Conservation (phyloP, 2,113 vertebrate genomes). For the Sceloporus tristichus region DNA sequence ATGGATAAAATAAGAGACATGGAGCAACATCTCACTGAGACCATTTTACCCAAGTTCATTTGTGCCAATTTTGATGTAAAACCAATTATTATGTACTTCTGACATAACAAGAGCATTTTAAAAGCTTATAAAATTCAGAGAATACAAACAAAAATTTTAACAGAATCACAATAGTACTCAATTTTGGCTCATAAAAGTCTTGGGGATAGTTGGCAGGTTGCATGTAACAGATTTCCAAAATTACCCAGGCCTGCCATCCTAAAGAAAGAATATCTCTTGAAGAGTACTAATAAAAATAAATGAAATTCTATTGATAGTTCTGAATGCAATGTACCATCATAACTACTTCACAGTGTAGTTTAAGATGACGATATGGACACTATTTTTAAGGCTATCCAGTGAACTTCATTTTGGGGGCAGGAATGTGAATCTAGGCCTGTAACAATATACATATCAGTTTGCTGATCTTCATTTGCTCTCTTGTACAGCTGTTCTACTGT, state of each 20-base stretch:
- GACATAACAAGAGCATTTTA: neutral
- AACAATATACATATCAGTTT: neutral
- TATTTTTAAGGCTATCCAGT: neutral
- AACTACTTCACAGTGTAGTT: neutral
- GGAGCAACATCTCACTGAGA: neutral
- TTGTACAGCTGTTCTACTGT: neutral
- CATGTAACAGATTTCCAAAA: neutral
- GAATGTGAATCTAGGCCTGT: neutral
- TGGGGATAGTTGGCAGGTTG: neutral
- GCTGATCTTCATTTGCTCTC: neutral
- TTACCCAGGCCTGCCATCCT: neutral
- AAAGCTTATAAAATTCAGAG: neutral
- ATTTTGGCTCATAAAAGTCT: neutral
- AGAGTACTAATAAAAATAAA: neutral
- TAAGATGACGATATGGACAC: neutral
- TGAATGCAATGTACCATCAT: neutral
- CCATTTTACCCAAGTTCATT: neutral
- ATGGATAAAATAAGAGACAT: neutral
- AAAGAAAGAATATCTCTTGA: neutral
- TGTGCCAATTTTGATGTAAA: neutral
- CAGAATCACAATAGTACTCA: neutral
- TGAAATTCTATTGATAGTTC: neutral
- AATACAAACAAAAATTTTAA: neutral
- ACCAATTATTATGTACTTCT: neutral
- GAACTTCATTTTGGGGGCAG: neutral